Percentiles rank a stretch among this genome's conserved stretches.
These are phyloP conservation scores for Eulemur coronatus DNA, from an alignment of 2,797 vertebrate species.

Conservation along the genomic window DNA sequence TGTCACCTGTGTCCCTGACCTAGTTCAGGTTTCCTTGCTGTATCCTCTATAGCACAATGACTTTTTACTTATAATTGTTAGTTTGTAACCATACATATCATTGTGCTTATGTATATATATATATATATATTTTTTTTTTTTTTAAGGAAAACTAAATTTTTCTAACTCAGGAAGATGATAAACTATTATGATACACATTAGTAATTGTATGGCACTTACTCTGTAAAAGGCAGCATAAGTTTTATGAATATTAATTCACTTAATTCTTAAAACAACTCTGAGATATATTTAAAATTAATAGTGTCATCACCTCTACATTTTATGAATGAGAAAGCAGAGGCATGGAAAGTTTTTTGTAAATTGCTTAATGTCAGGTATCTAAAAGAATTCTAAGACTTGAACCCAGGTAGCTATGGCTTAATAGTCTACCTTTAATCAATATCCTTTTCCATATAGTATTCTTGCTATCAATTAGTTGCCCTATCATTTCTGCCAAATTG, in stretches of 20 bases:
- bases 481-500: neutral
- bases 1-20: neutral
- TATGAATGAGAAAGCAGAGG: neutral
- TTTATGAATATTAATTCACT: neutral
- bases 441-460: neutral
- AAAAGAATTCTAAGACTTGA: neutral
- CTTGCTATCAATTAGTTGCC: neutral
- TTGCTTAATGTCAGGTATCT: neutral
- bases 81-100: neutral
- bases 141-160: neutral
- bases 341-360: neutral
- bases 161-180: neutral
- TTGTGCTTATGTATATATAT: fast-evolving
- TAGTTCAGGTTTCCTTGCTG: neutral
- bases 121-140: neutral
- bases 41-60: neutral
- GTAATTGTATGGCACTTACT: neutral
- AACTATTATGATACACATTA: neutral
- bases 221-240: neutral
- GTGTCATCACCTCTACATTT: neutral
- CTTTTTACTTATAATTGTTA: neutral
- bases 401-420: neutral
- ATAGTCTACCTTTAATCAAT: neutral
- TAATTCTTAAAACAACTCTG: neutral
- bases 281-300: neutral